phyloP scores from a whole-genome alignment of 2,888 invertebrate genomes.

The Holacanthella duospinosa region DNA sequence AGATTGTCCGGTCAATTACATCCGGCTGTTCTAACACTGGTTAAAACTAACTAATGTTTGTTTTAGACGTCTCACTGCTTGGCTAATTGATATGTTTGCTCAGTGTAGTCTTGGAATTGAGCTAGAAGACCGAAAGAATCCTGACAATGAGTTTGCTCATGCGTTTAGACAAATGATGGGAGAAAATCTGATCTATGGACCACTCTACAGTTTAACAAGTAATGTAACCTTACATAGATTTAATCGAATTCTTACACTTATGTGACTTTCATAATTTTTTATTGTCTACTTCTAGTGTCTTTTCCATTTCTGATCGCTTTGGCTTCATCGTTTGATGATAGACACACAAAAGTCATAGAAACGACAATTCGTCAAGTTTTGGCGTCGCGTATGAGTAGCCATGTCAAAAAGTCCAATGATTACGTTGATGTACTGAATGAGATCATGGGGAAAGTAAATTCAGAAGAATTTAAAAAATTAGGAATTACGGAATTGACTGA shows the following conservation, averaged over 20 bases:
- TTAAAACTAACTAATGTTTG: not conserved
- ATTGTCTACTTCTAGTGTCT: constrained; percentile 17
- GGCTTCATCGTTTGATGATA: constrained; percentile 20
- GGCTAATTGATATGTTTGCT: constrained; percentile 32
- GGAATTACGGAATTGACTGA: constrained; percentile 25
- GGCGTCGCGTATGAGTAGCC: constrained; percentile 12
- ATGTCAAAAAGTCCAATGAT: constrained; percentile 15
- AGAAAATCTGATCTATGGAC: constrained; percentile 15
- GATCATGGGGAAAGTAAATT: constrained; percentile 12
- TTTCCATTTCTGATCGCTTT: constrained; percentile 27
- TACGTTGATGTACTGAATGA: constrained; percentile 24
- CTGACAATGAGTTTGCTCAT: constrained; percentile 28
- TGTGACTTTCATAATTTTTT: no score
- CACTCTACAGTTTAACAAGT: constrained; percentile 25
- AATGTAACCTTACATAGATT: no score
- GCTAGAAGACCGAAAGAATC: constrained; percentile 21
- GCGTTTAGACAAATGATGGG: constrained; percentile 26
- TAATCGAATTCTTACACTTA: no score
- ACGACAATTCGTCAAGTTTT: constrained; percentile 23
- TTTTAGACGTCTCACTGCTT: constrained; percentile 23
- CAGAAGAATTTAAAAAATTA: constrained; percentile 20
- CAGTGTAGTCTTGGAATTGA: constrained; percentile 21
- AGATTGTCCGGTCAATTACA: no score
- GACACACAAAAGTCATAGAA: constrained; percentile 19
- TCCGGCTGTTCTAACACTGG: no score